Evolutionary conservation across 2,797 vertebrate species (phyloP).

Genomic region (Pitangus sulphuratus): DNA sequence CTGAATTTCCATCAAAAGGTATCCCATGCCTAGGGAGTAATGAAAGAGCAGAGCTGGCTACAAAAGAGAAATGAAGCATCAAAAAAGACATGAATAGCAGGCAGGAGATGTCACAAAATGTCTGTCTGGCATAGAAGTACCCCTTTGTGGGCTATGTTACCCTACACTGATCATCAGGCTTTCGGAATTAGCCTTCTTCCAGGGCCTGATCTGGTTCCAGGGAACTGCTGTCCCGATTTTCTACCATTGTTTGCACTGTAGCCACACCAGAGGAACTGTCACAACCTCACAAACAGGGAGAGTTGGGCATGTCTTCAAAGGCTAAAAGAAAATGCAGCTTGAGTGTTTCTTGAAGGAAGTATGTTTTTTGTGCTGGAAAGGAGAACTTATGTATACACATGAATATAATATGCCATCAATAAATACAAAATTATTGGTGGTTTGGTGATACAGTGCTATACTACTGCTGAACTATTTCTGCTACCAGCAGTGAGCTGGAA

Average conservation of each 20-base stretch:
- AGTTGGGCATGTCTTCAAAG: background rate
- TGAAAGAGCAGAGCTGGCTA: background rate
- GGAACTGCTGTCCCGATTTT: background rate
- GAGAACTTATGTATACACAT: background rate
- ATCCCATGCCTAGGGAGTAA: background rate
- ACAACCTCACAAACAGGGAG: background rate
- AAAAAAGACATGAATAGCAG: background rate
- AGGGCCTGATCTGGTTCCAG: background rate
- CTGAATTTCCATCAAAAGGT: background rate
- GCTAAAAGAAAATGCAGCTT: background rate
- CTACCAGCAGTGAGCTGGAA: background rate
- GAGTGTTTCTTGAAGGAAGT: background rate
- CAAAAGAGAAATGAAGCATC: background rate
- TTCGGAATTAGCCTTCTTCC: background rate
- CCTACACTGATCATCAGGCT: background rate
- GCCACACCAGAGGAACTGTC: background rate
- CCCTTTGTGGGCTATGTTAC: background rate
- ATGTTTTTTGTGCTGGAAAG: background rate
- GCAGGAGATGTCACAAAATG: background rate
- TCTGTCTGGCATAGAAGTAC: background rate
- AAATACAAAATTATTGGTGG: background rate
- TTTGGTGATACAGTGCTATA: background rate
- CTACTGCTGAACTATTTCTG: background rate
- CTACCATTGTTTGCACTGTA: background rate
- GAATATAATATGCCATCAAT: background rate